Conservation (phyloP, 2,797 vertebrate species). For the Monodelphis domestica region DNA sequence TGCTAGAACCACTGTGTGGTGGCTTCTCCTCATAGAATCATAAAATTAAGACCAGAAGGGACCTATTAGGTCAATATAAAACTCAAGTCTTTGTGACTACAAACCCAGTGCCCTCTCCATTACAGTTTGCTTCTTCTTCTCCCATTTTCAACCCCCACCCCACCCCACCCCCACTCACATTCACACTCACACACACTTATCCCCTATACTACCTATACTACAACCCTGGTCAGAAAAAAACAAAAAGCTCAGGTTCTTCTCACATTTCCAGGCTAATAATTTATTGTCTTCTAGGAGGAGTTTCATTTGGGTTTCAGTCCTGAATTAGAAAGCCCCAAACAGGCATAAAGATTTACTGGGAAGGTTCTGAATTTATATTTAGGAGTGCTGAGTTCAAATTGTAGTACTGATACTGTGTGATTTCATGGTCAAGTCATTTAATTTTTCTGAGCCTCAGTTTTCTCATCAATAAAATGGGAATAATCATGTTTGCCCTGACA, state of each 20-base stretch:
- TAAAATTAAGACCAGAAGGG: not conserved
- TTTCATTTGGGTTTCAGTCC: not conserved
- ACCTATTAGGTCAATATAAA: not conserved
- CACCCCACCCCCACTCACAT: too few species aligned
- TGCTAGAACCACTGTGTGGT: not conserved
- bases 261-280: slow-evolving; percentile 9
- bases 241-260: not conserved
- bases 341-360: not conserved
- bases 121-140: not conserved
- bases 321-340: not conserved
- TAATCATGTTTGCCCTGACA: not conserved
- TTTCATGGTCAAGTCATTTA: not conserved
- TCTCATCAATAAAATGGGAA: not conserved
- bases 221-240: slow-evolving; percentile 14
- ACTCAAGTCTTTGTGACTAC: not conserved
- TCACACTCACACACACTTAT: not conserved
- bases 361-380: not conserved
- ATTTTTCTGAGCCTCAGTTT: not conserved
- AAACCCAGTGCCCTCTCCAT: not conserved
- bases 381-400: not conserved
- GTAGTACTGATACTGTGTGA: not conserved
- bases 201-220: not conserved
- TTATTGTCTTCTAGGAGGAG: not conserved
- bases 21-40: not conserved
- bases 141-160: not conserved